Base-by-base conservation (phyloP, 2,888 invertebrate genomes). In the Drosophila dives region DNA sequence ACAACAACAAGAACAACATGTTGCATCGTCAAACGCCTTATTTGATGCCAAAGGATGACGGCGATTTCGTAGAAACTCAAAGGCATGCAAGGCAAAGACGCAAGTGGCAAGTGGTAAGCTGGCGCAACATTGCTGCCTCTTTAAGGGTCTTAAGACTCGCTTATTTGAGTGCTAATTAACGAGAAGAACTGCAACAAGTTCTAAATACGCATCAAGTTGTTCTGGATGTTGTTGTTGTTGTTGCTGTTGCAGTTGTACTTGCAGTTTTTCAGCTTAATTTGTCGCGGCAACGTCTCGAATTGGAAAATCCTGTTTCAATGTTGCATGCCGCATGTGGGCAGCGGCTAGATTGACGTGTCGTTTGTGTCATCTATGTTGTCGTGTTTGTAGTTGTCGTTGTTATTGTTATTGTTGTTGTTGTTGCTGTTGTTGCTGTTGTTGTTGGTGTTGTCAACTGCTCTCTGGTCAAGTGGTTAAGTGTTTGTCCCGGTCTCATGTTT, bases 241-340 rank as follows among this genome's bases (percentile, higher is more conserved):
- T 33, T 55, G 55, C 17, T 75, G 56, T 48, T 58, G 68, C 60
- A 61, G 61, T 72, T 75, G 78, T 72, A 75, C 81, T 80, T 83
- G 79, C 76, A 76, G 81, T 81, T 81, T 83, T 87, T 77, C 79
- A 80, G 86, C 86, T 87, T 86, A 86, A 86, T 86, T 86, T 86
- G 86, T 86, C 86, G 85, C 79, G 72, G 81, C 81, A 79, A 72
- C 79, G 67, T 64, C 79, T 81, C 71, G 86, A 77, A 86, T 84
- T 74, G 82, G 85, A 79, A 75, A 85, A 84, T 81, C 85, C 84
- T 79, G 85, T 86, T 84, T 45, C 75, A 77, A 75, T 76, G 84
- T 86, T 80, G 84, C 86, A 75, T 82, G 79, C 76, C 65, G 65
- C 77, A 87, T 83, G 86, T 87, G 86, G 86, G 86, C 86, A 86